phyloP scores from a whole-genome alignment of 2,797 vertebrate genomes.

The Tarsius wallacei region DNA sequence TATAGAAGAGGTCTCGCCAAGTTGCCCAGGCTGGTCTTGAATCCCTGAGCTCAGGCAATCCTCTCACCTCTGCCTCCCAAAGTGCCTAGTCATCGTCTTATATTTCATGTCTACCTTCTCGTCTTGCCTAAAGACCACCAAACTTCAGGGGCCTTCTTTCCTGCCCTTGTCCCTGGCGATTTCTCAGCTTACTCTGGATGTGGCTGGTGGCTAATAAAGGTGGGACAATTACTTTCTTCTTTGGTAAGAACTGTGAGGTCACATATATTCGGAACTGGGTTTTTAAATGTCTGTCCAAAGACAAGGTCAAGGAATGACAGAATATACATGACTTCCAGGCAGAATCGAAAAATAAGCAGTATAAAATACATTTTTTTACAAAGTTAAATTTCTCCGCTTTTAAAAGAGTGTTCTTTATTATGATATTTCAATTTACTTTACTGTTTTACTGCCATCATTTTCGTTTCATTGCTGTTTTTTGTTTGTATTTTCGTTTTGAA shows the following conservation, averaged over 20 bases:
- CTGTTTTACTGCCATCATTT: background rate
- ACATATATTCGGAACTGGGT: background rate
- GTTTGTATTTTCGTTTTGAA: slow-evolving; percentile 26
- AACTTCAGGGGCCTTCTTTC: slow-evolving; percentile 1
- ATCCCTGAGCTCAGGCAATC: too few relatives aligned
- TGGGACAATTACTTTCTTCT: background rate
- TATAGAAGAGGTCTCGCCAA: too few relatives aligned
- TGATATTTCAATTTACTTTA: background rate
- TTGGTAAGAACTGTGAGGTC: background rate
- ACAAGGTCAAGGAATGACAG: background rate
- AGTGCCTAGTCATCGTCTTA: too few relatives aligned
- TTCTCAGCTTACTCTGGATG: background rate
- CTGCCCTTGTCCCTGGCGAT: background rate
- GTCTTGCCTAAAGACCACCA: background rate
- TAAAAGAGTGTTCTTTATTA: background rate
- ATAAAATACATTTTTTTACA: background rate
- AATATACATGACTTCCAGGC: background rate
- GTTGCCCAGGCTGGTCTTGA: too few relatives aligned
- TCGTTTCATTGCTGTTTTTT: background rate
- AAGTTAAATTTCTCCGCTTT: background rate
- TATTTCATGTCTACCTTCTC: background rate
- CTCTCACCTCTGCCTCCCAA: too few relatives aligned
- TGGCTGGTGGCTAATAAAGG: background rate
- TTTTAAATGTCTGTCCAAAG: background rate
- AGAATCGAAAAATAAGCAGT: background rate